These are phyloP conservation scores for Gambusia holbrooki DNA, from an alignment of 2,113 vertebrate genomes.

Conservation along the genomic window DNA sequence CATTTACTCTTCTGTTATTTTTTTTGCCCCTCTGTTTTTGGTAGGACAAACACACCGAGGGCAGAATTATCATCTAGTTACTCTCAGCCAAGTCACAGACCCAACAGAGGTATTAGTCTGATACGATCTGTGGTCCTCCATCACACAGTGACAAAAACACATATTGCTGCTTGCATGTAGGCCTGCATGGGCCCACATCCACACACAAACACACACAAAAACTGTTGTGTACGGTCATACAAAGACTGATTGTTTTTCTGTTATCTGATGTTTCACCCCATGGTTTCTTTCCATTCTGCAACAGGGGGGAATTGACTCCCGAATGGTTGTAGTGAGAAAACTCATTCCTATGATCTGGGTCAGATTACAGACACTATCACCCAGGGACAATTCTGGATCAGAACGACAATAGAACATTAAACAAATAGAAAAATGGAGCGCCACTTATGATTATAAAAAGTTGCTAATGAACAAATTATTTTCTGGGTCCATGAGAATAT, in stretches of 20 bases:
- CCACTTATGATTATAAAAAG: slow-evolving; percentile 49
- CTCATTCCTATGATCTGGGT: slow-evolving; percentile 74
- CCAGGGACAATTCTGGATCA: slow-evolving; percentile 46
- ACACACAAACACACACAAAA: slow-evolving; percentile 16
- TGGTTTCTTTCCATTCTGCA: slow-evolving; percentile 68
- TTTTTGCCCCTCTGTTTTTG: slow-evolving; percentile 30
- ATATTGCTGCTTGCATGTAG: slow-evolving; percentile 33
- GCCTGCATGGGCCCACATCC: slow-evolving; percentile 1
- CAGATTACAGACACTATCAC: slow-evolving; percentile 62
- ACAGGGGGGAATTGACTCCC: slow-evolving; percentile 67
- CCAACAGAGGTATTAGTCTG: slow-evolving; percentile 64
- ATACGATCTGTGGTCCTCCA: slow-evolving; percentile 64
- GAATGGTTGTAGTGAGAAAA: slow-evolving; percentile 69
- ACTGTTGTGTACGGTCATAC: slow-evolving; percentile 56
- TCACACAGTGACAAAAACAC: slow-evolving; percentile 51
- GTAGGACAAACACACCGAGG: slow-evolving; percentile 48
- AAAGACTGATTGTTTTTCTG: slow-evolving; percentile 70
- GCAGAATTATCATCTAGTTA: slow-evolving; percentile 62
- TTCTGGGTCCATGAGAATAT: too few relatives aligned
- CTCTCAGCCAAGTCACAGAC: slow-evolving; percentile 53
- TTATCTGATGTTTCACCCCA: slow-evolving; percentile 77
- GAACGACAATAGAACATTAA: slow-evolving; percentile 59
- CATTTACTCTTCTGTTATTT: slow-evolving; percentile 24
- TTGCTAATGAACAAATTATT: slow-evolving; percentile 21
- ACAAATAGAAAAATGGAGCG: slow-evolving; percentile 19